These are phyloP conservation scores for Callipepla squamata DNA, from an alignment of 2,113 vertebrate genomes.

Conservation along the genomic window DNA sequence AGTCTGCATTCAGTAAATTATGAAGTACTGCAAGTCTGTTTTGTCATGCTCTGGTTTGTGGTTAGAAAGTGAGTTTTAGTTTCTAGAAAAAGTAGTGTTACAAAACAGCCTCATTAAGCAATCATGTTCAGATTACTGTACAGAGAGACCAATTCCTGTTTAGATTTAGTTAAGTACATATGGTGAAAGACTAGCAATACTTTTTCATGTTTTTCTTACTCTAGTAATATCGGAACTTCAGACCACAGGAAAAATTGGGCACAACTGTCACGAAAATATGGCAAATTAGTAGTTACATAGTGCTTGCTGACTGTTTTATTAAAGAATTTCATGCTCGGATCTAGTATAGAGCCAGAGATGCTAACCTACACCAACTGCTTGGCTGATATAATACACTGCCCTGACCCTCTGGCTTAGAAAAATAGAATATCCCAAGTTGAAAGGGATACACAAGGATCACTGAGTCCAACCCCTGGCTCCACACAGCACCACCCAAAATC, in stretches of 20 bases:
- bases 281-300: not conserved
- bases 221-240: not conserved
- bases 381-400: not conserved
- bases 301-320: not conserved
- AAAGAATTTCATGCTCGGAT: not conserved
- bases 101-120: not conserved
- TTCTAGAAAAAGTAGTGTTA: not conserved
- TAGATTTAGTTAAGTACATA: not conserved
- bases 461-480: not conserved
- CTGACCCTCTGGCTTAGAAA: not conserved
- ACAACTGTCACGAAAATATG: not conserved
- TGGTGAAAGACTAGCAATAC: not conserved
- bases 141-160: not conserved
- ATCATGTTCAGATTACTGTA: not conserved
- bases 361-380: not conserved
- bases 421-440: not conserved
- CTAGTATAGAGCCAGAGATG: not conserved
- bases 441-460: not conserved
- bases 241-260: not conserved
- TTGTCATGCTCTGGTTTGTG: constrained; percentile 1
- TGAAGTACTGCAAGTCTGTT: not conserved
- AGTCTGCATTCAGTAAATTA: not conserved
- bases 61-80: constrained; percentile 16
- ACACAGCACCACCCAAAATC: not conserved
- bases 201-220: not conserved